Percentiles rank a stretch among this genome's conserved stretches.
These are phyloP conservation scores for Masticophis lateralis DNA, from an alignment of 2,797 vertebrate species.

Conservation along the genomic window DNA sequence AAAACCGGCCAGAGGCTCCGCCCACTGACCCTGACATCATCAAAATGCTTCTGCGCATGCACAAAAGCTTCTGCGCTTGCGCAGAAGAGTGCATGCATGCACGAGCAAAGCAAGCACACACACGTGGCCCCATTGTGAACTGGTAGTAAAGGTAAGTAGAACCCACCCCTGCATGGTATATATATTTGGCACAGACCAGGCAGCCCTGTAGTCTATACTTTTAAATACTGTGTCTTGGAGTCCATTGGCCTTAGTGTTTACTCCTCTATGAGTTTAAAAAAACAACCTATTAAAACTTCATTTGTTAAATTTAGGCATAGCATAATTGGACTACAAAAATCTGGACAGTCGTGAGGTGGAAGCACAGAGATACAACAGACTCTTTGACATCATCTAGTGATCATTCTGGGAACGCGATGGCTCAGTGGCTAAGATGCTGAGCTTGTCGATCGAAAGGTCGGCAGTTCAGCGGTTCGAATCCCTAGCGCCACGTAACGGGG, in stretches of 20 bases:
- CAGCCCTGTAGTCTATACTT: not conserved
- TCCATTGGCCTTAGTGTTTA: not conserved
- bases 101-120: no score
- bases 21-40: no score
- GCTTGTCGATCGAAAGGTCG: no score
- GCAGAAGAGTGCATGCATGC: accelerated
- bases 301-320: not conserved
- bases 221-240: not conserved
- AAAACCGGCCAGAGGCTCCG: no score
- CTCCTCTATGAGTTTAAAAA: not conserved
- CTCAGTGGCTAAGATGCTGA: no score
- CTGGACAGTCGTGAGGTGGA: not conserved
- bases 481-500: no score
- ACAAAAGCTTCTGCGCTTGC: no score
- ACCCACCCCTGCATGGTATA: not conserved
- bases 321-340: not conserved
- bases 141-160: no score
- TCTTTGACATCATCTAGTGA: not conserved
- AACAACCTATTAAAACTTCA: not conserved
- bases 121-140: no score
- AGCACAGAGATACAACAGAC: not conserved
- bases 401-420: no score
- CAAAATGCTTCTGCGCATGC: no score
- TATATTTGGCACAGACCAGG: not conserved
- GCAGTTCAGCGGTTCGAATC: no score